These are phyloP conservation scores for Resseliella maxima DNA, from an alignment of 2,888 invertebrate genomes.

Conservation along the genomic window DNA sequence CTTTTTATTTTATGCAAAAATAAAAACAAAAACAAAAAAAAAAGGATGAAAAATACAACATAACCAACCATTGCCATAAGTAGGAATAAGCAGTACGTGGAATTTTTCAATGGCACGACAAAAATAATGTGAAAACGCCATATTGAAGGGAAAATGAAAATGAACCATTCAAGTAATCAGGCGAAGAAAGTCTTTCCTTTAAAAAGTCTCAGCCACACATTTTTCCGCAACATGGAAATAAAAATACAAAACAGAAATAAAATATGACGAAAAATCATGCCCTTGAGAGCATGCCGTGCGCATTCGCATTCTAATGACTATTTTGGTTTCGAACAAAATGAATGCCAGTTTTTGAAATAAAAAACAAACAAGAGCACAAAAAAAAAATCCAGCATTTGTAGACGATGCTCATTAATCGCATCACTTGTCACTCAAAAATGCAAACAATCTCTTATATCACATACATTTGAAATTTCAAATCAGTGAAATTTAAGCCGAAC, in stretches of 20 bases:
- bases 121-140: constrained; percentile 21
- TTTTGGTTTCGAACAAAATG: neutral
- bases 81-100: neutral
- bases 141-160: neutral
- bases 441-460: constrained; percentile 19
- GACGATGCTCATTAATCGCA: constrained; percentile 33
- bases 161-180: neutral
- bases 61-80: neutral
- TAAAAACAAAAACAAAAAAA: neutral
- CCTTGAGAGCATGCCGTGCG: neutral
- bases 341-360: neutral
- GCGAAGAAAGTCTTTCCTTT: neutral
- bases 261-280: neutral
- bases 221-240: neutral
- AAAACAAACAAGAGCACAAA: neutral
- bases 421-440: constrained; percentile 33
- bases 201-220: neutral
- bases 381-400: neutral
- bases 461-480: neutral
- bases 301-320: neutral
- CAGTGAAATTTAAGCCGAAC: neutral
- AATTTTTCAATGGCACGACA: constrained; percentile 18
- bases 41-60: neutral
- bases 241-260: neutral
- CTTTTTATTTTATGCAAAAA: neutral